A percentile compares a stretch with the other conserved stretches of the same genome.
Evolutionary conservation across 1,140 invertebrate species (phyloP).

Genomic region (Procambarus virginalis): DNA sequence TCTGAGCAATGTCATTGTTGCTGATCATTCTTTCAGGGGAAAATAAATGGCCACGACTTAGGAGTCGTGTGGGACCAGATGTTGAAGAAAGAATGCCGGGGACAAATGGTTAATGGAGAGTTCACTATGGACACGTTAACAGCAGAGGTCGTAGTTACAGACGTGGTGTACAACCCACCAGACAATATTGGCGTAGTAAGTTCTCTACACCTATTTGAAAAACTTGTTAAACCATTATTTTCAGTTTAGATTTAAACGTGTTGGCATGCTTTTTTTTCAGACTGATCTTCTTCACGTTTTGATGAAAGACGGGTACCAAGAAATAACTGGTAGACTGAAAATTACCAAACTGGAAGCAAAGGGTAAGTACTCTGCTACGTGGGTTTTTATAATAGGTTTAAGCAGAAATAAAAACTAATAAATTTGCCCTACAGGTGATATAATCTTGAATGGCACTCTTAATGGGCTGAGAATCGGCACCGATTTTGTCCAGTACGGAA

Average conservation of each 20-base stretch:
- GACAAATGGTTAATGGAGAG: conserved; percentile 14
- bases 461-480: conserved; percentile 3
- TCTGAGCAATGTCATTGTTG: too few species aligned
- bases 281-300: conserved; percentile 5
- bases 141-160: neutral
- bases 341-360: conserved; percentile 6
- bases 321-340: conserved; percentile 9
- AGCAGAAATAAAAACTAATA: neutral
- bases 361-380: neutral
- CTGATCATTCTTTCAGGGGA: neutral
- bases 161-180: neutral
- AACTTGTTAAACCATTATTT: neutral
- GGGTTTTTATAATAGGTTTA: neutral
- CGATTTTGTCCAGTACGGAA: conserved; percentile 28
- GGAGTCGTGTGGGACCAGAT: neutral
- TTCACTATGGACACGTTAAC: neutral
- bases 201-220: neutral
- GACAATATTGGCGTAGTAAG: conserved; percentile 27
- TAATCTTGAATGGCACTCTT: conserved; percentile 19
- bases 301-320: conserved; percentile 23
- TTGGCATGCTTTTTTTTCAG: neutral
- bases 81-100: conserved; percentile 21
- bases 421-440: neutral
- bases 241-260: neutral
- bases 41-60: conserved; percentile 19